These are phyloP conservation scores for Sparidentex hasta DNA, from an alignment of 2,797 vertebrate species.

Conservation along the genomic window DNA sequence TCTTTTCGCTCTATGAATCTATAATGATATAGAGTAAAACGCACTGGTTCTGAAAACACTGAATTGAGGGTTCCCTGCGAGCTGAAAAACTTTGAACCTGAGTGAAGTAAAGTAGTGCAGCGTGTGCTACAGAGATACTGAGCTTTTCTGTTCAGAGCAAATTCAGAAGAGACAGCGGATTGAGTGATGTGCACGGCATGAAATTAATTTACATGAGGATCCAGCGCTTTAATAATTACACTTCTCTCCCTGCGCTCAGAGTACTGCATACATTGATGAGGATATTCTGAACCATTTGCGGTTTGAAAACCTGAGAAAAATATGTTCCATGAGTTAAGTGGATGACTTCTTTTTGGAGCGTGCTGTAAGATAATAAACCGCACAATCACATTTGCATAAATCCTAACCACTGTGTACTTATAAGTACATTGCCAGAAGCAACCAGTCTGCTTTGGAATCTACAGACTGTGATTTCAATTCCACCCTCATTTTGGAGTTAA, in stretches of 20 bases:
- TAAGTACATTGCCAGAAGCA: slow-evolving; percentile 45
- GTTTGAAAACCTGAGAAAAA: slow-evolving; percentile 48
- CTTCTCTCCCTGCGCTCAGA: slow-evolving; percentile 31
- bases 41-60: not conserved
- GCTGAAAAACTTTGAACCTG: slow-evolving; percentile 17
- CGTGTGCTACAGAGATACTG: slow-evolving; percentile 25
- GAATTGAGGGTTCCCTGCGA: not conserved
- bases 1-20: slow-evolving; percentile 29
- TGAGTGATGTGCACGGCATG: slow-evolving; percentile 25
- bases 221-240: slow-evolving; percentile 45
- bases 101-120: slow-evolving; percentile 3
- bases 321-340: slow-evolving; percentile 46
- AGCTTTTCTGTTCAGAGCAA: slow-evolving; percentile 19
- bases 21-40: slow-evolving; percentile 27
- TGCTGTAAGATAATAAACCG: slow-evolving; percentile 54
- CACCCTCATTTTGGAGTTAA: slow-evolving; percentile 63
- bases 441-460: slow-evolving; percentile 53
- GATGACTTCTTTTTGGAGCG: slow-evolving; percentile 19
- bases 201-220: slow-evolving; percentile 53
- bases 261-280: slow-evolving; percentile 10
- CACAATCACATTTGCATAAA: slow-evolving; percentile 73
- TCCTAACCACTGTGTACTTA: slow-evolving; percentile 23
- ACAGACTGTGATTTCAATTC: slow-evolving; percentile 51
- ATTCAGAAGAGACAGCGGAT: slow-evolving; percentile 39
- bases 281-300: slow-evolving; percentile 37